Conservation (phyloP, 1,140 invertebrate species). For the Protaetia brevitarsis region DNA sequence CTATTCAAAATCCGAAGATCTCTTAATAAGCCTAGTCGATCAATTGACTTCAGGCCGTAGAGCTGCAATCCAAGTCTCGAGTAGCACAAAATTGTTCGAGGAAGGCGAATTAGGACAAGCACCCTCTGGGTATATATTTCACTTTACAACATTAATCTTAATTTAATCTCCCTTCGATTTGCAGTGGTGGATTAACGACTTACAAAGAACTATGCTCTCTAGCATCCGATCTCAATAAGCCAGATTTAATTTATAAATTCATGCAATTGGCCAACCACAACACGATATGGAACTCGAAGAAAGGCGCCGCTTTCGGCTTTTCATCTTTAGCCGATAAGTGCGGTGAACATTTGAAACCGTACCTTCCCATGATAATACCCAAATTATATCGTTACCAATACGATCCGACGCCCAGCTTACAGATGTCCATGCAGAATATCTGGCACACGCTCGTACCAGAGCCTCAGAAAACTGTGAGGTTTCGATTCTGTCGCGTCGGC, state of each 20-base stretch:
- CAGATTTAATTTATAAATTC: constrained; percentile 92
- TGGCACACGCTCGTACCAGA: constrained; percentile 87
- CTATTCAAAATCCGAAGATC: constrained; percentile 65
- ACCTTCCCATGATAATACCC: constrained; percentile 82
- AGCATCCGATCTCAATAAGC: constrained; percentile 90
- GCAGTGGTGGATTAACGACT: constrained; percentile 50
- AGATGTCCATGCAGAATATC: constrained; percentile 87
- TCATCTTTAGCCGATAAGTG: constrained; percentile 78
- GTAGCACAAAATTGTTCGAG: constrained; percentile 84
- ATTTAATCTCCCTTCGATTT: background rate
- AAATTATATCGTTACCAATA: constrained; percentile 86
- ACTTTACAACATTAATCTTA: background rate
- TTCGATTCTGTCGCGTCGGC: background rate
- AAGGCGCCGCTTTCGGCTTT: constrained; percentile 89
- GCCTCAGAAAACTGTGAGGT: constrained; percentile 74
- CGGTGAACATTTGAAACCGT: constrained; percentile 74
- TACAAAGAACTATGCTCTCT: constrained; percentile 93
- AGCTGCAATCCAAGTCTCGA: constrained; percentile 67
- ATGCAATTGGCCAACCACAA: constrained; percentile 94
- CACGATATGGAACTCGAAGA: constrained; percentile 88
- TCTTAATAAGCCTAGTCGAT: constrained; percentile 76
- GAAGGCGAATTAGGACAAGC: constrained; percentile 80
- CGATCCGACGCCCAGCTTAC: constrained; percentile 87
- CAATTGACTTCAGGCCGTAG: constrained; percentile 79
- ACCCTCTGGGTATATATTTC: constrained; percentile 69